These are phyloP conservation scores for Gymnocypris eckloni DNA, from an alignment of 2,797 vertebrate species.

Conservation along the genomic window DNA sequence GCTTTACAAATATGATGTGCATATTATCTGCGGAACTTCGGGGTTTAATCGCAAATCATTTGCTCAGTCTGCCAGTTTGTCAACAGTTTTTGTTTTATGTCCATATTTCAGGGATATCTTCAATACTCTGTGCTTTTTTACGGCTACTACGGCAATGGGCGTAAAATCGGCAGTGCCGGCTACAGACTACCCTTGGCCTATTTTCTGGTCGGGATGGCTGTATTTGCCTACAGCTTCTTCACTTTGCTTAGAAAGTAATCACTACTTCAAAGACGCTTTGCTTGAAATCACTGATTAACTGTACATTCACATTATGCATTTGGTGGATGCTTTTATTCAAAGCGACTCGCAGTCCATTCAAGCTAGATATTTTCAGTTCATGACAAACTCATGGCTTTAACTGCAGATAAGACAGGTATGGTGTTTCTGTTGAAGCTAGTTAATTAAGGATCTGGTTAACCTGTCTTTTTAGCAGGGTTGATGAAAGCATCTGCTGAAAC, in stretches of 20 bases:
- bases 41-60: not conserved
- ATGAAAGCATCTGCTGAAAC: not conserved
- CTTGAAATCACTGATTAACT: constrained; percentile 14
- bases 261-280: not conserved
- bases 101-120: constrained; percentile 88
- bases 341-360: not conserved
- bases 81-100: constrained; percentile 13
- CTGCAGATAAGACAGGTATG: not conserved
- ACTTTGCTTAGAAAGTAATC: constrained; percentile 93
- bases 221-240: constrained; percentile 98
- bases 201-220: constrained; percentile 97
- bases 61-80: not conserved
- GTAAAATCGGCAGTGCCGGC: constrained; percentile 91
- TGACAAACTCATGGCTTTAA: not conserved
- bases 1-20: constrained; percentile 51
- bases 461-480: not conserved
- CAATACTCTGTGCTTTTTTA: constrained; percentile 98
- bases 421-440: not conserved
- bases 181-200: constrained; percentile 94
- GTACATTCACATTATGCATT: not conserved
- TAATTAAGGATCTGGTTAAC: not conserved
- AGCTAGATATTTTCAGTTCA: not conserved
- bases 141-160: constrained; percentile 90
- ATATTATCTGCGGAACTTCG: not conserved
- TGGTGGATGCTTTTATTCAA: not conserved